Conservation (phyloP, 1,140 invertebrate genomes). For the Melitaea cinxia region DNA sequence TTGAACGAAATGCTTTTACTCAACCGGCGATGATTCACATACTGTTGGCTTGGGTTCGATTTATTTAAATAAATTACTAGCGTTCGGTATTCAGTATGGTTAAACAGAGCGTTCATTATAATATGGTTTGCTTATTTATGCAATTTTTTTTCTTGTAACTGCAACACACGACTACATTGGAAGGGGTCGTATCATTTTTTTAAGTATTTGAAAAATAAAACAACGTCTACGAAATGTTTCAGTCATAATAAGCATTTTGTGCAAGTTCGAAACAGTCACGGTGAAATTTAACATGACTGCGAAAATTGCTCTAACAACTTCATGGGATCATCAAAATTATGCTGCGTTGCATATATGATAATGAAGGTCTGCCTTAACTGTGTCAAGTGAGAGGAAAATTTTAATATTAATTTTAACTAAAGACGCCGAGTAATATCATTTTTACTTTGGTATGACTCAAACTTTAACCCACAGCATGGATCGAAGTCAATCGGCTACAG, state of each 20-base stretch:
- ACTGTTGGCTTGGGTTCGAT: background rate
- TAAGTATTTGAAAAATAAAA: too few species aligned
- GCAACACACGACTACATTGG: too few species aligned
- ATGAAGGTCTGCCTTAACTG: slow-evolving; percentile 16
- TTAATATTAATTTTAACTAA: slow-evolving; percentile 25
- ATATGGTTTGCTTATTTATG: too few species aligned
- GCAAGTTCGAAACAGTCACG: background rate
- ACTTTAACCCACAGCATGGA: slow-evolving; percentile 13
- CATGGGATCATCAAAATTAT: slow-evolving; percentile 2
- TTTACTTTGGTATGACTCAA: slow-evolving; percentile 23
- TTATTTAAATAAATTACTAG: slow-evolving; percentile 9
- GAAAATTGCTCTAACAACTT: slow-evolving; percentile 2
- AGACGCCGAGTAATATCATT: slow-evolving; percentile 19
- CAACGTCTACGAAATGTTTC: background rate
- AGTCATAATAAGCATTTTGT: background rate
- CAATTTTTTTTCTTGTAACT: too few species aligned
- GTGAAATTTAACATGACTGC: background rate
- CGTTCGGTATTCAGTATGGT: background rate
- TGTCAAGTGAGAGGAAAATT: slow-evolving; percentile 37
- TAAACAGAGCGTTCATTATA: background rate
- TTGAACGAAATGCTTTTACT: slow-evolving; percentile 48
- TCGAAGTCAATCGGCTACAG: slow-evolving; percentile 21
- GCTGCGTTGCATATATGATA: slow-evolving; percentile 20
- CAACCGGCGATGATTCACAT: slow-evolving; percentile 43
- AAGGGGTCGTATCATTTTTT: too few species aligned